phyloP scores from a whole-genome alignment of 1,140 invertebrate genomes.

The Zaprionus tsacasi region DNA sequence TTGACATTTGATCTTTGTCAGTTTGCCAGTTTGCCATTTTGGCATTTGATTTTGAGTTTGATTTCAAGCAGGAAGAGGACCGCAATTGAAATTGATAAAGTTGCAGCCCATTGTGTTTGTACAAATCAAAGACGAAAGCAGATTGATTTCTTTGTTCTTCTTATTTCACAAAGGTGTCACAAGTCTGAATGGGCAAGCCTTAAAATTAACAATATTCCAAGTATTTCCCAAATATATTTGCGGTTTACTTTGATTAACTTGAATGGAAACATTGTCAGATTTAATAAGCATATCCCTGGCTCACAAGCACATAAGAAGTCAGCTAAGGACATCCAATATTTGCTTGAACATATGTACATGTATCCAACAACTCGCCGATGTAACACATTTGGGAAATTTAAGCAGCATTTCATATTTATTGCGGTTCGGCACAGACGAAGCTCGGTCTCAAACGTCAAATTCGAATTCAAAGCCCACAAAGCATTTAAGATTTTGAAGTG shows the following conservation, averaged over 20 bases:
- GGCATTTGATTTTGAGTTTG: conserved; percentile 50
- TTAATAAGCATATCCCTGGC: not conserved
- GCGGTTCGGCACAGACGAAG: conserved; percentile 22
- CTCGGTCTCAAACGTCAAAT: conserved; percentile 10
- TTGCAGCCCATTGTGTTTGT: not conserved
- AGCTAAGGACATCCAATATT: conserved; percentile 11
- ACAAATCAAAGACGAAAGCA: not conserved
- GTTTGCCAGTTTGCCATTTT: conserved; percentile 30
- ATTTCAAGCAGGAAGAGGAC: conserved; percentile 11
- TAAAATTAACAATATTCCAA: not conserved
- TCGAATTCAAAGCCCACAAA: conserved; percentile 18
- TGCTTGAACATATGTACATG: conserved; percentile 9
- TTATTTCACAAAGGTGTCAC: not conserved
- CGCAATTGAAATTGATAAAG: not conserved
- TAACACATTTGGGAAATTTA: conserved; percentile 42
- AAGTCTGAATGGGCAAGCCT: not conserved
- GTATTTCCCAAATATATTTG: not conserved
- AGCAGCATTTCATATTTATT: conserved; percentile 68
- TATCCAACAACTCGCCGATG: conserved; percentile 40
- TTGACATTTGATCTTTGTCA: conserved; percentile 34
- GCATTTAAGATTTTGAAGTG: conserved; percentile 39
- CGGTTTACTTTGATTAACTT: not conserved
- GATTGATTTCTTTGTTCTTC: not conserved
- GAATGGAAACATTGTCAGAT: conserved; percentile 5
- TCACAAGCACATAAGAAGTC: not conserved